Percentiles rank a stretch among this genome's conserved stretches.
These are phyloP conservation scores for Eutrigla gurnardus DNA, from an alignment of 2,797 vertebrate species.

Conservation along the genomic window DNA sequence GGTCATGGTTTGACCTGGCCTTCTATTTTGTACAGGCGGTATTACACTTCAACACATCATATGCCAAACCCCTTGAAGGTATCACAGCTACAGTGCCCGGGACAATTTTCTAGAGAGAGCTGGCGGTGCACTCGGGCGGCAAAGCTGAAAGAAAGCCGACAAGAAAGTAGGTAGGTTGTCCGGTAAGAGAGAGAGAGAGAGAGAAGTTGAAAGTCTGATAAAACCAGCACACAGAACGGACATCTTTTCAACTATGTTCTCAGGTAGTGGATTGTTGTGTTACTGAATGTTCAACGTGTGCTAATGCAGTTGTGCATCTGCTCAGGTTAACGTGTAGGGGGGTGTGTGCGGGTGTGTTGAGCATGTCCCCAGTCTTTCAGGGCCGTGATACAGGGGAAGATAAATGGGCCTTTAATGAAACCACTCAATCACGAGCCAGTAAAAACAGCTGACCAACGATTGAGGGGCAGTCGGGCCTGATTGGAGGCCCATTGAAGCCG, in stretches of 20 bases:
- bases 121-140: neutral
- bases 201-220: constrained; percentile 4
- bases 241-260: constrained; percentile 7
- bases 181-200: constrained; percentile 9
- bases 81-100: constrained; percentile 22
- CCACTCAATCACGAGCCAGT: constrained; percentile 82
- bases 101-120: constrained; percentile 21
- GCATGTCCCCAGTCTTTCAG: constrained; percentile 71
- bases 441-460: constrained; percentile 77
- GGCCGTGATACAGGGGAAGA: constrained; percentile 67
- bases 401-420: constrained; percentile 81
- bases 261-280: neutral
- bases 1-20: constrained; percentile 60
- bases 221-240: constrained; percentile 5
- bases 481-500: constrained; percentile 71
- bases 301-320: constrained; percentile 59
- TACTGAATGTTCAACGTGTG: constrained; percentile 29
- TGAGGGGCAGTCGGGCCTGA: constrained; percentile 72
- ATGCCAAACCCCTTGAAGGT: constrained; percentile 39
- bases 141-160: constrained; percentile 18
- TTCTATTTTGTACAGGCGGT: constrained; percentile 54
- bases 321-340: constrained; percentile 48
- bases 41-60: constrained; percentile 43
- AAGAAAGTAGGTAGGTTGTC: neutral
- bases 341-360: constrained; percentile 61